Evolutionary conservation across 2,113 vertebrate genomes (phyloP).

Genomic region (Salvelinus namaycush): DNA sequence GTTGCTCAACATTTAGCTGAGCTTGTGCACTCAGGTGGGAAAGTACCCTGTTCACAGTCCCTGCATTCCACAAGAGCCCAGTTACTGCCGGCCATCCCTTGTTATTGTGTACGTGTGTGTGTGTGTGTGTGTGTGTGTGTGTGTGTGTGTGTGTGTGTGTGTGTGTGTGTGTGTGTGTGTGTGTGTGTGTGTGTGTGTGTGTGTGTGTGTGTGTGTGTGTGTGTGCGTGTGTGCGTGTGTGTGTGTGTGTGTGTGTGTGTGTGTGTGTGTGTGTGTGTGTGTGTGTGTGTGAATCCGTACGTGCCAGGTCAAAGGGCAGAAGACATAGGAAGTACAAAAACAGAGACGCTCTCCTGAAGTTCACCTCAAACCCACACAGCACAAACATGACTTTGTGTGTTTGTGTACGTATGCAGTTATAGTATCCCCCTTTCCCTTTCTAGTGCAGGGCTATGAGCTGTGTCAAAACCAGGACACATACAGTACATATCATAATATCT

Average conservation of each 20-base stretch:
- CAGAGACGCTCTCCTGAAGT: constrained; percentile 11
- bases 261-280: too few species aligned
- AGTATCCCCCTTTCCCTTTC: too few species aligned
- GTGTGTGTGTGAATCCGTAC: too few species aligned
- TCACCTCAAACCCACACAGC: constrained; percentile 8
- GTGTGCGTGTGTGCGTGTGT: too few species aligned
- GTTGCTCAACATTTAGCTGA: constrained; percentile 46
- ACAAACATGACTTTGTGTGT: background rate
- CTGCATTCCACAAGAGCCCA: constrained; percentile 45
- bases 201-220: too few species aligned
- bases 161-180: too few species aligned
- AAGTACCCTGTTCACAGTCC: constrained; percentile 43
- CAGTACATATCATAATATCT: too few species aligned
- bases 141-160: too few species aligned
- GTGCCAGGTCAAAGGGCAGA: constrained; percentile 19
- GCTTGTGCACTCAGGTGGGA: constrained; percentile 60
- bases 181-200: too few species aligned
- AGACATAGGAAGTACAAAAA: constrained; percentile 43
- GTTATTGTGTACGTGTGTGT: background rate
- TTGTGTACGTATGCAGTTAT: background rate
- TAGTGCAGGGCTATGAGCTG: too few species aligned
- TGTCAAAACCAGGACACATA: too few species aligned
- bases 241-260: too few species aligned
- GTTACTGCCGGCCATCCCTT: background rate
- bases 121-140: background rate